Evolutionary conservation across 2,797 vertebrate species (phyloP).

Genomic region (Miichthys miiuy): DNA sequence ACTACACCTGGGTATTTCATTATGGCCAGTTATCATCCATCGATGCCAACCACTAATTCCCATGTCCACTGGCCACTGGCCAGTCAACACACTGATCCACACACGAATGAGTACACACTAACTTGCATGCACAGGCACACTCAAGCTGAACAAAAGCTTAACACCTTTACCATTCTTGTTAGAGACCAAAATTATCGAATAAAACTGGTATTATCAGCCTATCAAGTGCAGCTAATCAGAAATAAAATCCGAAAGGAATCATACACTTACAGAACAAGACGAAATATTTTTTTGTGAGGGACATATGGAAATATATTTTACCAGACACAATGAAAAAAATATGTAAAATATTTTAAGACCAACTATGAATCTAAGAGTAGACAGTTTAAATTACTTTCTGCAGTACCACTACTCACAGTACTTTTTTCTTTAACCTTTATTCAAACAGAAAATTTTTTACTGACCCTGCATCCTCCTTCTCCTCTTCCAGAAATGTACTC

Average conservation of each 20-base stretch:
- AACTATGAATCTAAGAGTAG: background rate
- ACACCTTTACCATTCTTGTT: background rate
- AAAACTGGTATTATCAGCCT: background rate
- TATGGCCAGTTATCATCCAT: constrained; percentile 67
- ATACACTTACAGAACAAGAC: background rate
- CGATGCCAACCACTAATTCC: constrained; percentile 48
- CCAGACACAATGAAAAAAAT: background rate
- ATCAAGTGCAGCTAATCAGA: background rate
- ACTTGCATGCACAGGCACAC: constrained; percentile 16
- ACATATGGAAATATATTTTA: background rate
- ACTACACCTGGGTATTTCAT: constrained; percentile 73
- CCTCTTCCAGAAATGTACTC: background rate
- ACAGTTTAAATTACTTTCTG: background rate
- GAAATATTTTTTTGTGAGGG: background rate
- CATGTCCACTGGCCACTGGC: constrained; percentile 42
- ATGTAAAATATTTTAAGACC: background rate
- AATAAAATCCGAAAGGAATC: background rate
- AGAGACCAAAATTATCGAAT: background rate
- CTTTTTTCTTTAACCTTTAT: background rate
- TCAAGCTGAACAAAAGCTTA: background rate
- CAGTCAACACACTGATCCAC: constrained; percentile 33
- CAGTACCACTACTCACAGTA: background rate
- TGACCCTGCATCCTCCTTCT: background rate
- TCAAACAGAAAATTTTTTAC: background rate
- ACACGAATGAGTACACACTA: constrained; percentile 24